phyloP scores from a whole-genome alignment of 2,888 invertebrate genomes.

The Polymixis lichenea region DNA sequence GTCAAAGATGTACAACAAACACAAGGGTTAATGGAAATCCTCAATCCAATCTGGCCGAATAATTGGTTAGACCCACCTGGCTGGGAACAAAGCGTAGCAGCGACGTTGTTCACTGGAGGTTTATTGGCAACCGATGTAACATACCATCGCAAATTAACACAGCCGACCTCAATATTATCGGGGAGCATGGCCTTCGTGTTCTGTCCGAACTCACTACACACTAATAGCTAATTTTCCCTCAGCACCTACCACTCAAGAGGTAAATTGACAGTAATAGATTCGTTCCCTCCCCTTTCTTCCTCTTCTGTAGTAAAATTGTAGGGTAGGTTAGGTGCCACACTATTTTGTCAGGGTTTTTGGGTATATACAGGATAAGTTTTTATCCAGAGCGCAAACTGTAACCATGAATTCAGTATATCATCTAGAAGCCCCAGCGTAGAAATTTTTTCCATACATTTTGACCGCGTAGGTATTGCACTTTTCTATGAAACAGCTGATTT shows the following conservation, averaged over 20 bases:
- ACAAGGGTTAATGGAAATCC: slow-evolving; percentile 77
- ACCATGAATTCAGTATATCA: no score
- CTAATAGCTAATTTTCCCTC: slow-evolving; percentile 80
- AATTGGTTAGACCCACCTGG: slow-evolving; percentile 80
- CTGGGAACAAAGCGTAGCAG: slow-evolving; percentile 77
- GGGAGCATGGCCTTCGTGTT: slow-evolving; percentile 72
- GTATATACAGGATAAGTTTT: no score
- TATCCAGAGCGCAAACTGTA: no score
- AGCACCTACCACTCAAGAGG: slow-evolving; percentile 76
- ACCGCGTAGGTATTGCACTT: no score
- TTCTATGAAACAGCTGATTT: no score
- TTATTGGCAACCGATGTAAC: slow-evolving; percentile 80
- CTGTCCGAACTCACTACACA: slow-evolving; percentile 71
- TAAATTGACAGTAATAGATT: slow-evolving; percentile 83
- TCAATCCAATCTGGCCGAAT: slow-evolving; percentile 78
- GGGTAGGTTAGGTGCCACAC: slow-evolving; percentile 1
- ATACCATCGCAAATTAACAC: slow-evolving; percentile 83
- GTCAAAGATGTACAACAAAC: slow-evolving; percentile 71
- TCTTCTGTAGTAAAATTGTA: slow-evolving; percentile 58
- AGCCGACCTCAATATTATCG: slow-evolving; percentile 78
- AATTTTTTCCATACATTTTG: no score
- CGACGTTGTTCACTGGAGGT: slow-evolving; percentile 78
- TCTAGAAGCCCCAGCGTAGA: no score
- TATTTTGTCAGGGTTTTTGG: slow-evolving; percentile 36
- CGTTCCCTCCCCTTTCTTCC: slow-evolving; percentile 72